phyloP scores from a whole-genome alignment of 1,140 invertebrate species.

The Cyrtorhinus lividipennis region DNA sequence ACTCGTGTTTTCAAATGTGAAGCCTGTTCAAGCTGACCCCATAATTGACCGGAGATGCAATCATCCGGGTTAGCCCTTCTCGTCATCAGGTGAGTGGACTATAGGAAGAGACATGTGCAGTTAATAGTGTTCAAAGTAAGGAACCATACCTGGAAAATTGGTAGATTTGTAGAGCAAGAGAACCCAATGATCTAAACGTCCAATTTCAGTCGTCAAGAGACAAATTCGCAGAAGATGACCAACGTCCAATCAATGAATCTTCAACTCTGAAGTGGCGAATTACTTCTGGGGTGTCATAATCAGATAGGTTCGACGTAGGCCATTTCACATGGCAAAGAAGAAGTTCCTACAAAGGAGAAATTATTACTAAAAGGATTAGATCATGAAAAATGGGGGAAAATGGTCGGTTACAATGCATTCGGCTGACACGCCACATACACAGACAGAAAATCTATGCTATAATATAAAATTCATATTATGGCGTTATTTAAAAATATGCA shows the following conservation, averaged over 20 bases:
- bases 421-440: slow-evolving; percentile 28
- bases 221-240: not conserved
- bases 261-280: not conserved
- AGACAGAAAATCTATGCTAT: not conserved
- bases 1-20: too few species aligned
- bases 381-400: not conserved
- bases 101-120: too few species aligned
- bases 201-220: not conserved
- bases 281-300: not conserved
- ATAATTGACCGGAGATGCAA: too few species aligned
- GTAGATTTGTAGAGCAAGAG: too few species aligned
- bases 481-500: not conserved
- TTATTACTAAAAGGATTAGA: not conserved
- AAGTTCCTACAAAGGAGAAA: slow-evolving; percentile 33
- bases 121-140: too few species aligned
- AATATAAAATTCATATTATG: not conserved
- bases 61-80: too few species aligned
- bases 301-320: slow-evolving; percentile 25
- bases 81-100: too few species aligned
- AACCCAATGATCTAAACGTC: too few species aligned
- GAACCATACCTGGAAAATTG: too few species aligned
- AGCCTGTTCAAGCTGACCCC: too few species aligned
- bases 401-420: slow-evolving; percentile 15
- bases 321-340: slow-evolving; percentile 38
- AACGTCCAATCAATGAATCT: not conserved